Percentiles rank a stretch among this genome's conserved stretches.
Evolutionary conservation across 2,888 invertebrate species (phyloP).

Genomic region (Trachelus troglodyta): DNA sequence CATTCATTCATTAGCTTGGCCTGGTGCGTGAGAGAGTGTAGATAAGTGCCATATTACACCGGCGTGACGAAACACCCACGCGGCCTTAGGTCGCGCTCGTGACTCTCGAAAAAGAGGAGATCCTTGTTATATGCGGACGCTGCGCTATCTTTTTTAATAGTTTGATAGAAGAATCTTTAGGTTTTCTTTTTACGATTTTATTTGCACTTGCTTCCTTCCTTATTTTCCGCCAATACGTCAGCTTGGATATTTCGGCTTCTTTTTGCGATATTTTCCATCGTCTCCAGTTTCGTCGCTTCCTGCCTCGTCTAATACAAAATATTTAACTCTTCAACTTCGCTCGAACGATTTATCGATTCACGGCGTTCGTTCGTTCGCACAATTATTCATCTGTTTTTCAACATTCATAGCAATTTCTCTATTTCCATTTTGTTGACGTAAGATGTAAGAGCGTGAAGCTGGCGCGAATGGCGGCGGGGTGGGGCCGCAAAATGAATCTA

Average conservation of each 20-base stretch:
- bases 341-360: not conserved
- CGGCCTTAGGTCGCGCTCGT: constrained; percentile 24
- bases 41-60: constrained; percentile 39
- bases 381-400: not conserved
- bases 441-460: not conserved
- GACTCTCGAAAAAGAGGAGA: constrained; percentile 16
- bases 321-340: not conserved
- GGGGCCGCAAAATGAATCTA: not conserved
- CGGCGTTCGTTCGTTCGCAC: not conserved
- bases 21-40: constrained; percentile 18
- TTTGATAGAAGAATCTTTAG: no score
- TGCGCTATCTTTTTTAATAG: not conserved
- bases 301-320: not conserved
- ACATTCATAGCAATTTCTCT: not conserved
- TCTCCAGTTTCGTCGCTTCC: not conserved
- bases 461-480: not conserved
- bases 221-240: not conserved
- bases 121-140: not conserved
- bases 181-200: not conserved
- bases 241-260: not conserved
- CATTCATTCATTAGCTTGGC: constrained; percentile 56
- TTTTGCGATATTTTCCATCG: not conserved
- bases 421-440: not conserved
- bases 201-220: not conserved
- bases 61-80: constrained; percentile 2